Evolutionary conservation across 2,113 vertebrate species (phyloP).

Genomic region (Pseudopodoces humilis): DNA sequence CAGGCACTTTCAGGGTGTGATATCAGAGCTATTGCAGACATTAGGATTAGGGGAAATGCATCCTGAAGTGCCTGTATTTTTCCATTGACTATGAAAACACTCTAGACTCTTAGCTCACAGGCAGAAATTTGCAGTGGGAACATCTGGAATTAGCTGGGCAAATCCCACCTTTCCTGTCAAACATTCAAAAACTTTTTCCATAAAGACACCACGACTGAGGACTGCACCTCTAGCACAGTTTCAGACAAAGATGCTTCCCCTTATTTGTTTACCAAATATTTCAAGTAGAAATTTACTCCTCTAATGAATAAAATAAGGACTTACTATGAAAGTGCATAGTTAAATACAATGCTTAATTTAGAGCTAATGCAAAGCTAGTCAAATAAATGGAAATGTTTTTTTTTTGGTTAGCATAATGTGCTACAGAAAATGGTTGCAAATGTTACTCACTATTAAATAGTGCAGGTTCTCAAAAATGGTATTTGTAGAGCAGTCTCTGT

Average conservation of each 20-base stretch:
- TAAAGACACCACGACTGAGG: not conserved
- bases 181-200: not conserved
- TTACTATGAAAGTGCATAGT: not conserved
- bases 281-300: not conserved
- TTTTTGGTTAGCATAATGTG: not conserved
- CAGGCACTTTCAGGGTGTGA: not conserved
- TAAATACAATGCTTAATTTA: not conserved
- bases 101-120: conserved; percentile 8
- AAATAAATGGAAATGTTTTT: not conserved
- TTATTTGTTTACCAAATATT: not conserved
- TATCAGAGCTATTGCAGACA: not conserved
- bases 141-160: not conserved
- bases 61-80: conserved; percentile 6
- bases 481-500: not conserved
- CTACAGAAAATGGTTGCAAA: not conserved
- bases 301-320: not conserved
- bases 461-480: not conserved
- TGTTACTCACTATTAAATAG: not conserved
- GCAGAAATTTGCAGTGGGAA: conserved; percentile 9
- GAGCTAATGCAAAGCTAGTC: not conserved
- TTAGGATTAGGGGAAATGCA: not conserved
- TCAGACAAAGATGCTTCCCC: not conserved
- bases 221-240: not conserved
- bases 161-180: conserved; percentile 20
- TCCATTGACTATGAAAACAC: not conserved